These are phyloP conservation scores for Elephas maximus DNA, from an alignment of 2,113 vertebrate species.

Conservation along the genomic window DNA sequence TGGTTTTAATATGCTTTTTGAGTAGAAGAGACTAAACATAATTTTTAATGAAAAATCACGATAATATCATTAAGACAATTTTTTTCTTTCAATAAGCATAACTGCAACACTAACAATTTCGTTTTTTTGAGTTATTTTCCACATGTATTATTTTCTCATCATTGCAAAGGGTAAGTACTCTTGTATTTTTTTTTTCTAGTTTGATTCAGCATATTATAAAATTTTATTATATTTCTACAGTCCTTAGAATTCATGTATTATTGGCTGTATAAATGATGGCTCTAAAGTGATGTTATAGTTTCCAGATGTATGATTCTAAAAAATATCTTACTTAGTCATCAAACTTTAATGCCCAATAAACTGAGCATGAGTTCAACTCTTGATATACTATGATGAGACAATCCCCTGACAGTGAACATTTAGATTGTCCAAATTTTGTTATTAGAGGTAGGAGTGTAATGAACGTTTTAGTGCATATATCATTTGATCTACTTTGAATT, in stretches of 20 bases:
- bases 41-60: slow-evolving; percentile 31
- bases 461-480: rapidly evolving
- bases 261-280: background rate
- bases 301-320: background rate
- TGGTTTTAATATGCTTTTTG: background rate
- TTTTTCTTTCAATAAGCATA: background rate
- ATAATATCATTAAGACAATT: background rate
- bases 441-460: background rate
- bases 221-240: background rate
- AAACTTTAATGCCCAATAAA: background rate
- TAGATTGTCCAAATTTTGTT: background rate
- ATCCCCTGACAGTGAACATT: background rate
- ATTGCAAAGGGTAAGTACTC: background rate
- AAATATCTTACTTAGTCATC: background rate
- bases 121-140: slow-evolving; percentile 50
- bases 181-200: slow-evolving; percentile 24
- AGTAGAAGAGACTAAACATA: background rate
- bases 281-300: background rate
- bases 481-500: background rate
- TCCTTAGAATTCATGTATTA: background rate
- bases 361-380: background rate
- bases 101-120: background rate
- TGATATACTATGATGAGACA: background rate
- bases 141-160: background rate
- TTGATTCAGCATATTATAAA: background rate